Conservation (phyloP, 2,797 vertebrate species). For the Erithacus rubecula region DNA sequence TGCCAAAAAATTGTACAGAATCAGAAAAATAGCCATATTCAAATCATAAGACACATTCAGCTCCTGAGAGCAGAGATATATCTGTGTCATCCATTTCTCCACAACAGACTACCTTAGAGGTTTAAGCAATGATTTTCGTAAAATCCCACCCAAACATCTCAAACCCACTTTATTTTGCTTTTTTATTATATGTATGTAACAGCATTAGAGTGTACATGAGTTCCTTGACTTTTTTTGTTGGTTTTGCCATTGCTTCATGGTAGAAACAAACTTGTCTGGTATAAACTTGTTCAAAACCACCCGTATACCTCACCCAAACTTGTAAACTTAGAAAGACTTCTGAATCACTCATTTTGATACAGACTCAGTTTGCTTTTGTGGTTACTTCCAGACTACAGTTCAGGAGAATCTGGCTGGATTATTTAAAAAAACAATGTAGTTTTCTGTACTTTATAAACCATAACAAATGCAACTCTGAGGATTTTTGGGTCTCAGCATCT, state of each 20-base stretch:
- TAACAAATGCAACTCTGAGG: neutral
- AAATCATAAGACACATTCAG: neutral
- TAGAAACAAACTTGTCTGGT: neutral
- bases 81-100: neutral
- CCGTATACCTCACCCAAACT: rapidly evolving
- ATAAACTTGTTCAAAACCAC: neutral
- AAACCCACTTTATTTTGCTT: neutral
- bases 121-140: neutral
- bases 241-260: neutral
- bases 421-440: neutral
- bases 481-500: neutral
- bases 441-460: neutral
- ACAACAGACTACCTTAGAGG: neutral
- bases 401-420: neutral
- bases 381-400: neutral
- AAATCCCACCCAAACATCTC: neutral
- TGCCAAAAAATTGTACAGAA: neutral
- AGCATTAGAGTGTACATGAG: neutral
- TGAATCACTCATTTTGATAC: neutral
- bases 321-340: neutral
- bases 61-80: neutral
- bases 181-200: neutral
- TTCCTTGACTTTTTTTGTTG: neutral
- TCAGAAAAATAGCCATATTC: neutral
- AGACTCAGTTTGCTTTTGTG: neutral